A percentile compares a stretch with the other conserved stretches of the same genome.
phyloP scores from a whole-genome alignment of 2,113 vertebrate genomes.

The Tyto alba region DNA sequence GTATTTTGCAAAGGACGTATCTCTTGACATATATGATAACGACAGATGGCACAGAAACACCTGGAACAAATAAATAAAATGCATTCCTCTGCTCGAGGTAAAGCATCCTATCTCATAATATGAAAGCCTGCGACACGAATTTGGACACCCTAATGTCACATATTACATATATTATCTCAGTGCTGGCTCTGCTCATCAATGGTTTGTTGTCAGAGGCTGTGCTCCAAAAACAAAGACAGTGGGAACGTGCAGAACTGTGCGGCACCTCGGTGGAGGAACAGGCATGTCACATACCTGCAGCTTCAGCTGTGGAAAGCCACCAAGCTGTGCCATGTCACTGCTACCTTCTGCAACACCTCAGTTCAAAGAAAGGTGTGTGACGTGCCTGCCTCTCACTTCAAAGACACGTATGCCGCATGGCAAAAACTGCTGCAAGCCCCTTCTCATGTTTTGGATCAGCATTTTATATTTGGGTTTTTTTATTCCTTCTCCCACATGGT shows the following conservation, averaged over 20 bases:
- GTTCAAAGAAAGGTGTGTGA: conserved; percentile 63
- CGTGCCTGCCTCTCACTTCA: conserved; percentile 55
- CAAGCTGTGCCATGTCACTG: conserved; percentile 61
- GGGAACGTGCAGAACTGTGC: not conserved
- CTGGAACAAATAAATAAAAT: conserved; percentile 38
- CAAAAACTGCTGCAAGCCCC: conserved; percentile 22
- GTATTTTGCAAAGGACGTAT: not conserved
- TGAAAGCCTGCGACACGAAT: not conserved
- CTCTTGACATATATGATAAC: not conserved
- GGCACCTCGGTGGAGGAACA: not conserved
- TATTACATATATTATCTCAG: conserved; percentile 2
- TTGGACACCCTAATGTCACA: conserved; percentile 25
- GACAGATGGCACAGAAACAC: conserved; percentile 29
- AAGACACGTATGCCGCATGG: not conserved
- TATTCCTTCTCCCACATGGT: conserved; percentile 3
- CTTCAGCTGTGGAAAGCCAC: conserved; percentile 43
- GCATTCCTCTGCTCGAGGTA: not conserved
- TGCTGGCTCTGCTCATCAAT: conserved; percentile 11
- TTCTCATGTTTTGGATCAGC: conserved; percentile 51
- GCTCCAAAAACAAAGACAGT: conserved; percentile 16
- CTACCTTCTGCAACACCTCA: conserved; percentile 24
- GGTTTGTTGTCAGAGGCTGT: conserved; percentile 19
- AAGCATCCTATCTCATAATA: not conserved
- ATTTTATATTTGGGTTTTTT: conserved; percentile 19
- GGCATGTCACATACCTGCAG: conserved; percentile 20